phyloP scores from a whole-genome alignment of 2,113 vertebrate species.

The Panthera leo region DNA sequence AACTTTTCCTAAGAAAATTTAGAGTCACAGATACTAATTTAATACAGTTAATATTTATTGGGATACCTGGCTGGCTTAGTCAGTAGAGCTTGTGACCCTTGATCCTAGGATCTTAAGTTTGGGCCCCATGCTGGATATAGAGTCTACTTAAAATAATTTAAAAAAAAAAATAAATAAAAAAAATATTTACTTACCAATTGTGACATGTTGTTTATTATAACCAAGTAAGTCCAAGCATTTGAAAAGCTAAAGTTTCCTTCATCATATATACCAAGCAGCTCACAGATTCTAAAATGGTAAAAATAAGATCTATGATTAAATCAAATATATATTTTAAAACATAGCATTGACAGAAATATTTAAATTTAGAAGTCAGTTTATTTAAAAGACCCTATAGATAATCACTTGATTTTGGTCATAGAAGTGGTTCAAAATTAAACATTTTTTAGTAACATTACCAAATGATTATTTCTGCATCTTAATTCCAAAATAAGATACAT shows the following conservation, averaged over 20 bases:
- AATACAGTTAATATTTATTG: constrained; percentile 4
- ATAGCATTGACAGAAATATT: not conserved
- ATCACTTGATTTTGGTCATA: not conserved
- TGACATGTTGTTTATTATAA: constrained; percentile 98
- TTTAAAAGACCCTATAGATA: not conserved
- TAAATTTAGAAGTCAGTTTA: constrained; percentile 37
- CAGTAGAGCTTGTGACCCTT: no score
- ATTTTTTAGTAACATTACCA: constrained; percentile 34
- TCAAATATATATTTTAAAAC: constrained; percentile 8
- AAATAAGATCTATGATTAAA: constrained; percentile 63
- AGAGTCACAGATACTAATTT: not conserved
- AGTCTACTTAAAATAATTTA: no score
- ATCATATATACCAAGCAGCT: constrained; percentile 93
- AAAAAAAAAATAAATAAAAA: no score
- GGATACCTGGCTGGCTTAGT: no score
- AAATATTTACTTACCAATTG: constrained; percentile 91
- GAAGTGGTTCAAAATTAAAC: not conserved
- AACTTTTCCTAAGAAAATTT: not conserved
- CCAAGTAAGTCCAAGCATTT: constrained; percentile 99
- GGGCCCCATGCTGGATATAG: no score
- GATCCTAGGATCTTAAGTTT: no score
- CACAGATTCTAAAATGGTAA: constrained; percentile 89
- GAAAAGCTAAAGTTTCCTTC: constrained; percentile 97
- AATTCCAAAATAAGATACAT: constrained; percentile 20
- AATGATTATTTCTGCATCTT: not conserved